Evolutionary conservation across 2,797 vertebrate species (phyloP), one percentile per base, ranked within the genome.

Genomic region (Sphenodon punctatus): DNA sequence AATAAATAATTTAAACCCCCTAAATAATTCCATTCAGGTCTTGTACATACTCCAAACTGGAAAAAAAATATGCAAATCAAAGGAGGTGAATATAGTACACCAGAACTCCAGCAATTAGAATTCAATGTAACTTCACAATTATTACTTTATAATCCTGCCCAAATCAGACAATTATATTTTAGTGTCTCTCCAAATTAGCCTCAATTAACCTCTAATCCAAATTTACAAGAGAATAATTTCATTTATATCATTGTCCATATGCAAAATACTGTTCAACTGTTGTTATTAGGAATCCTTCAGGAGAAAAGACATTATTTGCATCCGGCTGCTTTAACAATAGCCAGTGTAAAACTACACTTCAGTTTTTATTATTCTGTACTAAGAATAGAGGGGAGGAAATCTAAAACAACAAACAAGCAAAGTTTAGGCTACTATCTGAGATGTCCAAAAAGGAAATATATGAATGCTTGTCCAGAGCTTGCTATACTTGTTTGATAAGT

Each of bases 151-250:
- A 75, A 63, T 72, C 88, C 69, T 90, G 51, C 46, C 84, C 78
- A 92, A 91, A 93, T 87, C 69, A 91, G 82, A 81, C 74, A 80
- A 78, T 84, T 80, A 32, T 86, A 74, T 81, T 67, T 81, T 76
- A 82, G 42, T 48, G 12, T 84, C 79, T 87, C 80, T 85, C 75
- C 91, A 87, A 93, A 90, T 92, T 58, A 88, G 67, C 74, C 85
- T 74, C 82, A 84, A 91, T 90, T 88, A 90, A 80, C 68, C 76
- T 89, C 93, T 89, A 93, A 92, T 89, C 25, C 67, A 81, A 88
- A 88, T 75, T 88, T 93, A 87, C 90, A 72, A 75, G 8, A 23
- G 1, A 3, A 56, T 75, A 71, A 89, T 80, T 91, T 88, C 80
- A 73, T 86, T 67, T 86, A 64, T 89, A 63, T 84, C 70, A 46